phyloP scores from a whole-genome alignment of 1,140 invertebrate species.

The Drosophila saltans region DNA sequence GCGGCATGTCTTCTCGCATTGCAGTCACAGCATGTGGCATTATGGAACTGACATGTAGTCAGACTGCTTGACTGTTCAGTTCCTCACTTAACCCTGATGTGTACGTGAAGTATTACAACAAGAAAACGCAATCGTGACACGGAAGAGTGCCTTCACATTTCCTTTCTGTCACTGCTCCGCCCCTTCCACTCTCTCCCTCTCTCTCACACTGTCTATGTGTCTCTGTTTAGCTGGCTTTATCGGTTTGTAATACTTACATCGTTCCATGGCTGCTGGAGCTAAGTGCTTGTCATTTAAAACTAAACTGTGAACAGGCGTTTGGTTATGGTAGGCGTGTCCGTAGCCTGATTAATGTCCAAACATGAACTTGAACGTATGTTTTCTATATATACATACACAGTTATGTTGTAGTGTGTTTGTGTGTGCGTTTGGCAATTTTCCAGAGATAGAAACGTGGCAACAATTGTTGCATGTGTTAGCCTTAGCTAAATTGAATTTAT shows the following conservation, averaged over 20 bases:
- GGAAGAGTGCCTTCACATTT: slow-evolving; percentile 22
- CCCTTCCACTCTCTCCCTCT: not conserved
- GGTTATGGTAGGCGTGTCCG: slow-evolving; percentile 21
- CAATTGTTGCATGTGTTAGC: slow-evolving; percentile 39
- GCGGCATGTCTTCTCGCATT: not conserved
- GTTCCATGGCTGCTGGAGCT: slow-evolving; percentile 9
- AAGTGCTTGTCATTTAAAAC: slow-evolving; percentile 52
- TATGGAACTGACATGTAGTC: slow-evolving; percentile 18
- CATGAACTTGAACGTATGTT: slow-evolving; percentile 35
- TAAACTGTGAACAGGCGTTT: slow-evolving; percentile 29
- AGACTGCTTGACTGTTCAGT: not conserved
- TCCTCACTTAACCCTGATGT: not conserved
- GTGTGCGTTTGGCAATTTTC: slow-evolving; percentile 11
- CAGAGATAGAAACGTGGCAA: slow-evolving; percentile 15
- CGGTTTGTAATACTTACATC: slow-evolving; percentile 21
- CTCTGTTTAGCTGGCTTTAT: slow-evolving; percentile 3
- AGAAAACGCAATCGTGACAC: slow-evolving; percentile 15
- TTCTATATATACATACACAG: not conserved
- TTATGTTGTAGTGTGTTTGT: not conserved
- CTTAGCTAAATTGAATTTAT: slow-evolving; percentile 70
- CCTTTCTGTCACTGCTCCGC: slow-evolving; percentile 1
- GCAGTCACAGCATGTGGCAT: slow-evolving; percentile 19
- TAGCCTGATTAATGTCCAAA: slow-evolving; percentile 50
- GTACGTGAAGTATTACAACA: slow-evolving; percentile 10
- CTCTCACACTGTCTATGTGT: slow-evolving; percentile 10